Evolutionary conservation across 1,140 invertebrate genomes (phyloP), one percentile per base, ranked within the genome.

Genomic region (Bombus sylvicola): DNA sequence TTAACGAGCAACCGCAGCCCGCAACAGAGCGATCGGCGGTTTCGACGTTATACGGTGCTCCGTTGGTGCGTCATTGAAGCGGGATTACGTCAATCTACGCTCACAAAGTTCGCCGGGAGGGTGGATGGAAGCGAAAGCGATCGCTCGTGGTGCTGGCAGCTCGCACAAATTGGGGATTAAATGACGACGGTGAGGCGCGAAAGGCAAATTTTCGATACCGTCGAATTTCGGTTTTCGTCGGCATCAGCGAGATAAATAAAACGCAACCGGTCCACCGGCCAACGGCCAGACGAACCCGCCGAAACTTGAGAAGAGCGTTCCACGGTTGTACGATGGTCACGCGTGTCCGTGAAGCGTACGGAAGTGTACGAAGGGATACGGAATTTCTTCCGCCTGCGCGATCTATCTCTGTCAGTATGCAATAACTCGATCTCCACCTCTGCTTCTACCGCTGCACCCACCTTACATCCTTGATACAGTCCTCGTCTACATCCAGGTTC

Each of bases 331-430:
- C 6, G 47, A 18, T 18, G 18, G 15, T 18, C 47, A 6, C 47
- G 47, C 47, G 47, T 53, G 2, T 22, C 18, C 47, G 18, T 1
- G 4, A 18, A 47, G 0, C 43, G 43, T 47, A 47, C 5, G 47
- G 18, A 53, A 22, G 43, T 15, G 43, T 18, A 53, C 6, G 5
- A 22, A 2, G 13, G 31, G 57, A 59, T 41, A 76, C 57, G 28
- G 74, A 84, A 81, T 78, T 72, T 68, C 81, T 72, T 72, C 64
- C 15, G 66, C 8, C 18, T 34, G 86, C 86, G 90, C 88, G 91
- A 93, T 93, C 91, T 88, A 86, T 93, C 91, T 93, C 84, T 92
- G 92, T 90, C 92, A 91, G 86, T 87, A 86, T 86, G 91, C 91
- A 91, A 92, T 92, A 92, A 92, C 89, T 79, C 81, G 69, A 34